A percentile compares a stretch with the other conserved stretches of the same genome.
Evolutionary conservation across 2,113 vertebrate genomes (phyloP).

Genomic region (Rhea americana): DNA sequence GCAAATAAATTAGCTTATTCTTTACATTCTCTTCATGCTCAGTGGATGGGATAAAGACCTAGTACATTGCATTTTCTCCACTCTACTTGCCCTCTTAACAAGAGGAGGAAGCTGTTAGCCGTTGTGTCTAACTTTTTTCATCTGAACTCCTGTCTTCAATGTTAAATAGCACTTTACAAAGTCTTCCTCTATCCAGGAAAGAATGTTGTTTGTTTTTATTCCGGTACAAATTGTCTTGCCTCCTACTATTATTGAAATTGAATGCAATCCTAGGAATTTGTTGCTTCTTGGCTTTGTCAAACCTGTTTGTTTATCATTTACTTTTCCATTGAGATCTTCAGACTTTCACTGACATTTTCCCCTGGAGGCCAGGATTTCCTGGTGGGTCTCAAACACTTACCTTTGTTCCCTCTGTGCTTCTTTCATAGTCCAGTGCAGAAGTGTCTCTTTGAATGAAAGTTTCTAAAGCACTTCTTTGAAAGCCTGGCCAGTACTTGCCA

Average conservation of each 20-base stretch:
- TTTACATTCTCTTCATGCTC: neutral
- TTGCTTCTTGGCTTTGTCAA: neutral
- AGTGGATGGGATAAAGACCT: neutral
- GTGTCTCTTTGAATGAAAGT: neutral
- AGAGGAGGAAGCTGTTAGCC: neutral
- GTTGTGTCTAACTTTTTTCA: neutral
- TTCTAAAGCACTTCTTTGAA: neutral
- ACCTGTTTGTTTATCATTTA: neutral
- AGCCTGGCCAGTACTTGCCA: fast-evolving
- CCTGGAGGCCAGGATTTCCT: neutral
- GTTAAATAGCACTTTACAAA: neutral
- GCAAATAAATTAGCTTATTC: neutral
- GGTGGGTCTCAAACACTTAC: neutral
- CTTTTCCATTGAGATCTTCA: neutral
- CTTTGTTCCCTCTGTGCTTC: neutral
- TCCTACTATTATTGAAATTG: neutral
- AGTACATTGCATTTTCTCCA: neutral
- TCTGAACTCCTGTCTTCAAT: neutral
- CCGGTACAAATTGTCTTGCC: neutral
- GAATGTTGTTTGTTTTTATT: neutral
- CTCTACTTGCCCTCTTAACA: neutral
- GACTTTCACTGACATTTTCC: neutral
- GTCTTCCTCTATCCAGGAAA: neutral
- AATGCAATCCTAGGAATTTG: neutral
- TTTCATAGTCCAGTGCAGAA: neutral